Conservation (phyloP, 37 sponge, comb jelly and placozoan species). For the Theonella swinhoei region DNA sequence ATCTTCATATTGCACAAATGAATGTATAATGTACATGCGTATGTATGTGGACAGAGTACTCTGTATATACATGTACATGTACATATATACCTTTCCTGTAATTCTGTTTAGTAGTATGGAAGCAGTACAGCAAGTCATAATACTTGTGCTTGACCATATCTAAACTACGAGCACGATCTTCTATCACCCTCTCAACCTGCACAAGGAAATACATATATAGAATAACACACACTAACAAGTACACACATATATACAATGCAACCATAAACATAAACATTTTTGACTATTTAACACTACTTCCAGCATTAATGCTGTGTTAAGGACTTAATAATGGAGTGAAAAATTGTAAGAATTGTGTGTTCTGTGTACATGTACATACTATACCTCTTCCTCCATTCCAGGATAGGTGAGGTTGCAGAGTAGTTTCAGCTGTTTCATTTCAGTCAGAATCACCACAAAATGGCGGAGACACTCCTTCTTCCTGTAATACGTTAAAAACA, state of each 20-base stretch:
- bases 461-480: slow-evolving; percentile 63
- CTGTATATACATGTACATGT: neutral
- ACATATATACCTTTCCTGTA: slow-evolving; percentile 58
- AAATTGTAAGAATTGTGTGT: too few species aligned
- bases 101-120: slow-evolving; percentile 47
- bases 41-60: neutral
- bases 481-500: slow-evolving; percentile 6
- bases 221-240: neutral
- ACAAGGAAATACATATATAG: neutral
- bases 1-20: too few species aligned
- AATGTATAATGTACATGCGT: neutral
- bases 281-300: neutral
- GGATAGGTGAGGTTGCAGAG: slow-evolving; percentile 53
- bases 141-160: slow-evolving; percentile 49
- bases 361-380: neutral
- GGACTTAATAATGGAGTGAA: too few species aligned
- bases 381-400: slow-evolving; percentile 75
- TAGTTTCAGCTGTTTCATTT: slow-evolving; percentile 30
- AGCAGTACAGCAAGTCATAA: slow-evolving; percentile 80
- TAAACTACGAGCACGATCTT: slow-evolving; percentile 58
- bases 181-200: slow-evolving; percentile 63
- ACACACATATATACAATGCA: neutral
- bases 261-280: neutral
- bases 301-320: too few species aligned
- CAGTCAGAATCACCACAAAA: slow-evolving; percentile 64